Base-by-base conservation (phyloP, 2,113 vertebrate genomes). In the Ariopsis seemanni region DNA sequence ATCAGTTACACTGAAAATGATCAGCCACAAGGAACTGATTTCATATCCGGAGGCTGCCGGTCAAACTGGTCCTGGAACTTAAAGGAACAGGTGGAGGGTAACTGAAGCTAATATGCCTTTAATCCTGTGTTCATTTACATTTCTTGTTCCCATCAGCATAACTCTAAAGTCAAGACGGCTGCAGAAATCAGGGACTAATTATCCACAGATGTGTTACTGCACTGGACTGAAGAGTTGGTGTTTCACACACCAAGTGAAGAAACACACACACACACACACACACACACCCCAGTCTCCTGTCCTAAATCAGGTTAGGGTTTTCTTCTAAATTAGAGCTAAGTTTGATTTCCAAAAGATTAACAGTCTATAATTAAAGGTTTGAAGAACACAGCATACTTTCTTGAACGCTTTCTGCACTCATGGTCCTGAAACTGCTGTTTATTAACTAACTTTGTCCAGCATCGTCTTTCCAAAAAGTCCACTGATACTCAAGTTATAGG, bases 131-230 rank as follows among this genome's bases (percentile, higher is more conserved):
- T 81, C 92, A 89, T 85, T 92, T 90, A 82, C 90, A 88, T 87
- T 91, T 92, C 91, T 84, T 92, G 89, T 91, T 91, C 91, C 91
- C 74, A 85, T 89, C 86, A 65, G 74, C 52, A 86, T 87, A 88
- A 91, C 62, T 89, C 89, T 91, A 92, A 92, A 93, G 92, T 94
- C 90, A 84, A 84, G 84, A 74, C 74, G 52, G 90, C 88, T 90
- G 91, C 85, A 89, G 88, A 93, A 89, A 88, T 50, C 89, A n/a
- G 90, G 86, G 69, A 22, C 85, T 93, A 92, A 93, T 92, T 90
- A 88, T 14, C 58, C 90, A 77, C 94, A 94, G 90, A 91, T 92
- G 92, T 93, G 91, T 79, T 79, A 79, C 11, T 20, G 88, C 9
- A 84, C 77, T 27, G 89, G 48, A 53, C 91, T 91, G 86, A 92